Evolutionary conservation across 2,113 vertebrate species (phyloP).

Genomic region (Antennarius striatus): DNA sequence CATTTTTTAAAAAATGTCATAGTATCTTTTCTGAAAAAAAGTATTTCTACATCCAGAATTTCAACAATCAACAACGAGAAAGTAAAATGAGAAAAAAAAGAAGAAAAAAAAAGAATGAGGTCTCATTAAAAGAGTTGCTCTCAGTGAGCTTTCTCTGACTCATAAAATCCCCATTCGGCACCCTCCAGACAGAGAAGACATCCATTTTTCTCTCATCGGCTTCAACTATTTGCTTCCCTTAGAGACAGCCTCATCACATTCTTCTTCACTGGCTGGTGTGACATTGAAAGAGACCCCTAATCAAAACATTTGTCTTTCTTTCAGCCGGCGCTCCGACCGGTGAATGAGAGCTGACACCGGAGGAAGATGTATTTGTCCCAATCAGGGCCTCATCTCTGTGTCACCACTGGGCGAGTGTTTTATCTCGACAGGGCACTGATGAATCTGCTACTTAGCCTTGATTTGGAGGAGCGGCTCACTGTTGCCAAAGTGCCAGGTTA

Average conservation of each 20-base stretch:
- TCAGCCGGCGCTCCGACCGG: constrained; percentile 63
- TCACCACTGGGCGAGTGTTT: constrained; percentile 68
- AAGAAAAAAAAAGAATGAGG: constrained; percentile 20
- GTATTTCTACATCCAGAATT: constrained; percentile 15
- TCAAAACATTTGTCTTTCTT: constrained; percentile 85
- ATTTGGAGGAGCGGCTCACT: constrained; percentile 75
- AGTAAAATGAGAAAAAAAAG: constrained; percentile 14
- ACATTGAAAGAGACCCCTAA: constrained; percentile 81
- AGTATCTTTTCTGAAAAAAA: not conserved
- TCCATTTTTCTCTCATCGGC: constrained; percentile 68
- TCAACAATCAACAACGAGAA: constrained; percentile 22
- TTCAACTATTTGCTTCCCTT: constrained; percentile 66
- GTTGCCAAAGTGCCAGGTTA: constrained; percentile 71
- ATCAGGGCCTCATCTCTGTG: constrained; percentile 76
- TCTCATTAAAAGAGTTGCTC: constrained; percentile 59
- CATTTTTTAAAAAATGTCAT: not conserved
- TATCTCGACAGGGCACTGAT: constrained; percentile 79
- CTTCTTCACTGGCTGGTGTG: constrained; percentile 64
- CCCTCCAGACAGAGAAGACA: constrained; percentile 65
- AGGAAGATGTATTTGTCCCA: constrained; percentile 80
- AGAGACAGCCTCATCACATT: constrained; percentile 69
- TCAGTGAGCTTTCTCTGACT: constrained; percentile 50
- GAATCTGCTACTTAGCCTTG: constrained; percentile 82
- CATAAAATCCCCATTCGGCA: constrained; percentile 57
- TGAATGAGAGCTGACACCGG: constrained; percentile 79